Conservation (phyloP, 2,888 invertebrate genomes). For the Cyrtodaria siliqua region DNA sequence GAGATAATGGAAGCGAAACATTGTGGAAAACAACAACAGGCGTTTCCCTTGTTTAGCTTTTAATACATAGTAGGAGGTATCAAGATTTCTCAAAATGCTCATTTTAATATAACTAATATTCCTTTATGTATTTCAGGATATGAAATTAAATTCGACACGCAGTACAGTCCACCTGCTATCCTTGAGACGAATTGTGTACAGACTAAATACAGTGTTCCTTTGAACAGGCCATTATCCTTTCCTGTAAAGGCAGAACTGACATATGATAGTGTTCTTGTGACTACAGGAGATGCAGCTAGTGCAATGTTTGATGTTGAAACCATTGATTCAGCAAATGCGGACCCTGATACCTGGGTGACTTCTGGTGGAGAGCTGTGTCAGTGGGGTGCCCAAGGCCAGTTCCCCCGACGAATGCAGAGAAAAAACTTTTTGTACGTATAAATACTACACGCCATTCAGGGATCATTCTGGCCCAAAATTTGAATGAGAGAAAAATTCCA, state of each 20-base stretch:
- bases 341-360: constrained; percentile 34
- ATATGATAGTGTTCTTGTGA: constrained; percentile 5
- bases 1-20: no score
- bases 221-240: constrained; percentile 12
- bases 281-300: constrained; percentile 10
- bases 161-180: constrained; percentile 17
- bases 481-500: no score
- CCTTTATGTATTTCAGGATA: constrained; percentile 23
- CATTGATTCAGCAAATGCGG: constrained; percentile 18
- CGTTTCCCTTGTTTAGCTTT: no score
- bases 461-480: no score
- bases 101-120: no score
- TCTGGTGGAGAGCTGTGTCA: constrained; percentile 33
- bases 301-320: constrained; percentile 30
- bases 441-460: no score
- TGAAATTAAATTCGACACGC: constrained; percentile 7
- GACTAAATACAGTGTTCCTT: constrained; percentile 28
- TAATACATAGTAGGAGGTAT: no score
- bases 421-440: constrained; percentile 38
- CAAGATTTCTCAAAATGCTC: no score
- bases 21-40: no score
- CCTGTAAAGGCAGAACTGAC: constrained; percentile 29
- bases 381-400: constrained; percentile 30
- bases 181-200: constrained; percentile 12
- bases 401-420: constrained; percentile 36